Percentiles rank a stretch among this genome's conserved stretches.
These are phyloP conservation scores for Cerastis rubricosa DNA, from an alignment of 2,888 invertebrate species.

Conservation along the genomic window DNA sequence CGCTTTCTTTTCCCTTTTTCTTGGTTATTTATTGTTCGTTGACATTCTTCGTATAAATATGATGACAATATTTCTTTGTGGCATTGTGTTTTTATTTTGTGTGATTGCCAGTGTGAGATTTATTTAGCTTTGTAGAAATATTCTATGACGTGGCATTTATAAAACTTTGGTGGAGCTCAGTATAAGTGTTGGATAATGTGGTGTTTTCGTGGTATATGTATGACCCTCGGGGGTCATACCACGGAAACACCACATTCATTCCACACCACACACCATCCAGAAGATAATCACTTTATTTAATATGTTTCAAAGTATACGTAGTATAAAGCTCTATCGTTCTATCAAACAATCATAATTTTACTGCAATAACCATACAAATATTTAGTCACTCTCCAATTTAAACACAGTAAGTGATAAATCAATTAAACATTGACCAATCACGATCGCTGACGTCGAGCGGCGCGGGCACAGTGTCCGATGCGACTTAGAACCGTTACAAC, in stretches of 20 bases:
- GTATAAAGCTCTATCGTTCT: neutral
- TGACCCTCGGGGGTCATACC: too few relatives aligned
- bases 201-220: neutral
- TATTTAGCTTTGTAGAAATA: conserved; percentile 11
- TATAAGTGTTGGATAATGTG: neutral
- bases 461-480: conserved; percentile 52
- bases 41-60: conserved; percentile 48
- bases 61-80: conserved; percentile 51
- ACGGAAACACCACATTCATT: too few relatives aligned
- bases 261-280: neutral
- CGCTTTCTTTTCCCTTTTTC: conserved; percentile 56
- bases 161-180: neutral
- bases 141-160: neutral
- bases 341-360: conserved; percentile 8
- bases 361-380: neutral
- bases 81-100: conserved; percentile 46
- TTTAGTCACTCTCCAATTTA: neutral
- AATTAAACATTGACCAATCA: conserved; percentile 44
- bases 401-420: conserved; percentile 39
- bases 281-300: neutral
- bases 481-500: conserved; percentile 46
- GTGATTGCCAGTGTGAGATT: conserved; percentile 30
- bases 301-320: neutral
- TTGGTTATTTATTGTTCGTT: conserved; percentile 61
- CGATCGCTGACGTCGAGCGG: conserved; percentile 26